phyloP scores from a whole-genome alignment of 2,888 invertebrate genomes.

The Hirtodrosophila histrioides region DNA sequence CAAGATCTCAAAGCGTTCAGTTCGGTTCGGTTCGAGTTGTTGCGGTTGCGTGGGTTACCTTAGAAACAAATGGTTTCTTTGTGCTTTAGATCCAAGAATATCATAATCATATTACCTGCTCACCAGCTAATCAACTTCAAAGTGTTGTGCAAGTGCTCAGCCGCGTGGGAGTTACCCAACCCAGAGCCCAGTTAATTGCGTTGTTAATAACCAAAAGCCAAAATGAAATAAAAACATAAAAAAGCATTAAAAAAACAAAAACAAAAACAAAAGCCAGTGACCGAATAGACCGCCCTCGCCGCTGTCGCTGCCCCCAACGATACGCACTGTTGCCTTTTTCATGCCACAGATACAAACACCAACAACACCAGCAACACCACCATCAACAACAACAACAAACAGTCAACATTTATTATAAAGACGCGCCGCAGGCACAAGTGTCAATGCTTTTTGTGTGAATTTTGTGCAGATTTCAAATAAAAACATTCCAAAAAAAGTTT shows the following conservation, averaged over 20 bases:
- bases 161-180: constrained; percentile 60
- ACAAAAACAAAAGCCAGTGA: constrained; percentile 64
- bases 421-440: constrained; percentile 70
- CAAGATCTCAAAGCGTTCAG: constrained; percentile 71
- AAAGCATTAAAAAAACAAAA: constrained; percentile 16
- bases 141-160: constrained; percentile 42
- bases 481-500: constrained; percentile 5
- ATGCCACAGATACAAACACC: constrained; percentile 61
- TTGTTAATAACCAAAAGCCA: constrained; percentile 48
- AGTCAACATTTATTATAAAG: constrained; percentile 54
- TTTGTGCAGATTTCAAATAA: constrained; percentile 38
- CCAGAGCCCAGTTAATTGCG: constrained; percentile 55
- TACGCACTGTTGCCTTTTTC: constrained; percentile 74
- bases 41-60: constrained; percentile 18
- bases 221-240: constrained; percentile 11
- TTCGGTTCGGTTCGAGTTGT: constrained; percentile 25
- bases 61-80: constrained; percentile 18
- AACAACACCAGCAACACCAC: constrained; percentile 25
- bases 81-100: constrained; percentile 26
- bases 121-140: constrained; percentile 33
- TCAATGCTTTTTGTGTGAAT: constrained; percentile 71
- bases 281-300: constrained; percentile 52
- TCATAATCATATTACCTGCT: constrained; percentile 7
- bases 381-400: constrained; percentile 19
- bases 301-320: constrained; percentile 46